phyloP scores from a whole-genome alignment of 2,888 invertebrate genomes.

The Melinaea marsaeus region DNA sequence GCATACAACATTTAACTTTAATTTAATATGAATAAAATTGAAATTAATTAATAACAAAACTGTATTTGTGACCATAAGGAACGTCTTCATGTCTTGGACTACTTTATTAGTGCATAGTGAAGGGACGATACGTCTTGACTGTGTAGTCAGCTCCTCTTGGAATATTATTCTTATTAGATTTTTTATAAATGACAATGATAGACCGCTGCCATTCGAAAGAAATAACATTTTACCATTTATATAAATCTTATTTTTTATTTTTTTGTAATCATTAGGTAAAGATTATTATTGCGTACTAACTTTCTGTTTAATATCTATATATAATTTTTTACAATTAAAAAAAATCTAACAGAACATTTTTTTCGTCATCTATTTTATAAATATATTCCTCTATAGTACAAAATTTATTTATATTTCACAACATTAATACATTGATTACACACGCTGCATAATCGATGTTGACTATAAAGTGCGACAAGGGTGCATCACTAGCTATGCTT shows the following conservation, averaged over 20 bases:
- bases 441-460: conserved; percentile 25
- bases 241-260: no score
- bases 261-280: no score
- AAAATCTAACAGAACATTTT: no score
- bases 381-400: background rate
- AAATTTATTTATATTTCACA: background rate
- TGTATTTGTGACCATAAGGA: conserved; percentile 45
- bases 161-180: background rate
- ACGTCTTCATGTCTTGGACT: conserved; percentile 58
- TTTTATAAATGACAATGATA: background rate
- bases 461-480: conserved; percentile 15
- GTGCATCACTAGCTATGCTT: conserved; percentile 55
- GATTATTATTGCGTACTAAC: no score
- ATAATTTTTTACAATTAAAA: no score
- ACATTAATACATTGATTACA: conserved; percentile 38
- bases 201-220: no score
- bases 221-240: no score
- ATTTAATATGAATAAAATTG: conserved; percentile 32
- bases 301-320: no score
- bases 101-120: conserved; percentile 65
- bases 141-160: background rate
- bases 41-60: conserved; percentile 35
- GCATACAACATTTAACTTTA: conserved; percentile 39
- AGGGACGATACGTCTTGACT: conserved; percentile 36
- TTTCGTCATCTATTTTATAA: no score